Evolutionary conservation across 2,113 vertebrate species (phyloP).

Genomic region (Danio rerio): GRCz12tu NC_133195.1:23802001-23802500

Average conservation of each 20-base stretch:
- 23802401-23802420: not conserved
- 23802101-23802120: constrained; percentile 34
- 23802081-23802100: constrained; percentile 11
- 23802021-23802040: not conserved
- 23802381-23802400: not conserved
- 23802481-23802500: no score
- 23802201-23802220: constrained; percentile 45
- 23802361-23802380: not conserved
- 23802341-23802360: not conserved
- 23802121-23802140: constrained; percentile 56
- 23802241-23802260: not conserved
- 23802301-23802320: not conserved
- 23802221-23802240: not conserved
- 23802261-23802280: not conserved
- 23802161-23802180: constrained; percentile 57
- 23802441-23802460: no score
- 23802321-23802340: not conserved
- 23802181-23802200: constrained; percentile 57
- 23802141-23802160: constrained; percentile 61
- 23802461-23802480: no score
- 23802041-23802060: not conserved
- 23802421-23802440: not conserved
- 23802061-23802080: constrained; percentile 5
- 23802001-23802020: constrained; percentile 3
- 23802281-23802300: not conserved